Conservation (phyloP, 2,888 invertebrate genomes). For the Helobdella robusta region DNA sequence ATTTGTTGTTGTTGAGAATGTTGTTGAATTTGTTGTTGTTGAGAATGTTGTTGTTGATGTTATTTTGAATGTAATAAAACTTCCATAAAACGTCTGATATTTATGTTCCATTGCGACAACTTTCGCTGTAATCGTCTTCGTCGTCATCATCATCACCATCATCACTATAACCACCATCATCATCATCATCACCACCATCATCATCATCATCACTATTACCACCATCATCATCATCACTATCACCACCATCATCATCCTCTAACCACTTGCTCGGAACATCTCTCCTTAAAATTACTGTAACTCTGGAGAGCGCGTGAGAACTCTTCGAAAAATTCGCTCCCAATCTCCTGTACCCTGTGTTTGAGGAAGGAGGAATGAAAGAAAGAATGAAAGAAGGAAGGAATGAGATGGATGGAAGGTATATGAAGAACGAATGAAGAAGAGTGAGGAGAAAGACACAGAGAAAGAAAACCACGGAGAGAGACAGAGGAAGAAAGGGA, state of each 20-base stretch:
- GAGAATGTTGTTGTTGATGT: too few species aligned
- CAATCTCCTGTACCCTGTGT: conserved; percentile 17
- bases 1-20: too few species aligned
- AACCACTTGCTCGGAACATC: conserved; percentile 9
- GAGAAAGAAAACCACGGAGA: neutral
- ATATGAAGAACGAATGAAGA: neutral
- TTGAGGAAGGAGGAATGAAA: neutral
- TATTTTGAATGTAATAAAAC: too few species aligned
- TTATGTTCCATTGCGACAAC: too few species aligned
- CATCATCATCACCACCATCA: neutral
- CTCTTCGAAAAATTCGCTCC: conserved; percentile 19
- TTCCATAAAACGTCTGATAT: too few species aligned
- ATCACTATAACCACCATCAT: neutral
- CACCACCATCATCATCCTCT: neutral
- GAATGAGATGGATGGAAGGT: neutral
- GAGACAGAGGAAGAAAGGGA: neutral
- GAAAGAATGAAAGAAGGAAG: neutral
- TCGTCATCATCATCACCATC: conserved; percentile 1
- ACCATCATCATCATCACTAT: neutral
- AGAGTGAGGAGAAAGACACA: neutral
- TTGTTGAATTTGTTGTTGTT: too few species aligned
- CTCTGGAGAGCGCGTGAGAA: conserved; percentile 1
- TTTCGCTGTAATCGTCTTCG: too few species aligned
- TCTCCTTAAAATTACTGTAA: conserved; percentile 15
- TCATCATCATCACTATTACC: neutral